Percentiles rank a stretch among this genome's conserved stretches.
Evolutionary conservation across 2,113 vertebrate genomes (phyloP).

Genomic region (Melierax canorus): DNA sequence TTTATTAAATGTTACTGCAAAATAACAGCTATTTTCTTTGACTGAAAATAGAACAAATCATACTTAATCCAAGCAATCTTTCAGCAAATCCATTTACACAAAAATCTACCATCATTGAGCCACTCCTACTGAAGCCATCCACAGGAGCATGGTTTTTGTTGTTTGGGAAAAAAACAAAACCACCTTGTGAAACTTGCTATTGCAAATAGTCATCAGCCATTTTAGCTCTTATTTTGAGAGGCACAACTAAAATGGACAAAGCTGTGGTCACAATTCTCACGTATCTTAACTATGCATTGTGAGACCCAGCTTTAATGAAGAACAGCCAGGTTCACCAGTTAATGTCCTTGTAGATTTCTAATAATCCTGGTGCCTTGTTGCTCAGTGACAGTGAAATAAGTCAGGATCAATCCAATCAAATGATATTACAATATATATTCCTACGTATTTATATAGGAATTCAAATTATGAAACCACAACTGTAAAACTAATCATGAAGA

Average conservation of each 20-base stretch:
- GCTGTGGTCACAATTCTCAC: not conserved
- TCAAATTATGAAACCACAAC: not conserved
- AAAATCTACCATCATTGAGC: not conserved
- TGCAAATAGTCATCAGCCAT: not conserved
- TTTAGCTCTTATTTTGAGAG: not conserved
- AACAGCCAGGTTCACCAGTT: not conserved
- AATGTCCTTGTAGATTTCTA: not conserved
- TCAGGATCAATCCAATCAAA: not conserved
- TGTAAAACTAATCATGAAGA: not conserved
- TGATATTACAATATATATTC: not conserved
- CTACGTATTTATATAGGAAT: not conserved
- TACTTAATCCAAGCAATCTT: conserved; percentile 29
- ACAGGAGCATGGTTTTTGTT: not conserved
- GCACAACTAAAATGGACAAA: not conserved
- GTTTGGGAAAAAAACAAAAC: not conserved
- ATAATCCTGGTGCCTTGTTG: not conserved
- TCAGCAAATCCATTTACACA: conserved; percentile 14
- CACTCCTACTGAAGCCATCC: not conserved
- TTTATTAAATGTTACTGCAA: conserved; percentile 63
- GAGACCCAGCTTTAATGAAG: not conserved
- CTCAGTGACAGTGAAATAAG: not conserved
- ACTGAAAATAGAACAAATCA: conserved; percentile 13
- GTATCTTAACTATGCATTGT: not conserved
- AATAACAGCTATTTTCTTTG: conserved; percentile 39
- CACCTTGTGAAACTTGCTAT: not conserved